phyloP scores from a whole-genome alignment of 1,140 invertebrate species.

The Listronotus oregonensis region DNA sequence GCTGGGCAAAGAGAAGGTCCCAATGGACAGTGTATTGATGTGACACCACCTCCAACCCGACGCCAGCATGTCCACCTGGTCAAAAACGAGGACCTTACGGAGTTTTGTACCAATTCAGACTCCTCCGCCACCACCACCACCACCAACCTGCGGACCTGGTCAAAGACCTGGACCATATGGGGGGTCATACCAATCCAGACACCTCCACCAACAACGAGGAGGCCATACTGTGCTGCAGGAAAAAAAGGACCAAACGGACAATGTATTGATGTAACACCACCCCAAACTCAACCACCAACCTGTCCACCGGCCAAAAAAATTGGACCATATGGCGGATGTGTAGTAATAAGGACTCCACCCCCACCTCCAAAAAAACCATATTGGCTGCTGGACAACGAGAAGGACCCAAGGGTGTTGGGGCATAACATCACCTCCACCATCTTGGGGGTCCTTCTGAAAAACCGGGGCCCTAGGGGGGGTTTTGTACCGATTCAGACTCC shows the following conservation, averaged over 20 bases:
- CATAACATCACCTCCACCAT: no score
- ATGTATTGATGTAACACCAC: slow-evolving; percentile 18
- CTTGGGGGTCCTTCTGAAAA: slow-evolving; percentile 28
- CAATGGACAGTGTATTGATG: slow-evolving; percentile 15
- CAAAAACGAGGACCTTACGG: slow-evolving; percentile 24
- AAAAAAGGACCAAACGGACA: slow-evolving; percentile 22
- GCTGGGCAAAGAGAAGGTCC: slow-evolving; percentile 15
- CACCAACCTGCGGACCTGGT: slow-evolving; percentile 17
- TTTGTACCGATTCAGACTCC: slow-evolving; percentile 22
- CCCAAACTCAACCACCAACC: slow-evolving; percentile 21
- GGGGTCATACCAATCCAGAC: slow-evolving; percentile 6
- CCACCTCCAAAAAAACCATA: slow-evolving; percentile 3
- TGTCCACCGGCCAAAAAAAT: background rate
- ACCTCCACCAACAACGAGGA: background rate
- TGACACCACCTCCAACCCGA: slow-evolving; percentile 14
- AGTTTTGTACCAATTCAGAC: slow-evolving; percentile 9
- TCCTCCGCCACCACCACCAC: slow-evolving; percentile 4
- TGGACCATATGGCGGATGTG: slow-evolving; percentile 20
- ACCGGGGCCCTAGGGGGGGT: slow-evolving; percentile 22
- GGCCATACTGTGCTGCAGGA: slow-evolving; percentile 35
- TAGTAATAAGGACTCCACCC: slow-evolving; percentile 6
- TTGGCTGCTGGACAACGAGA: slow-evolving; percentile 35
- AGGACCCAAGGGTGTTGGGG: slow-evolving; percentile 29
- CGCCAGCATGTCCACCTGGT: slow-evolving; percentile 21
- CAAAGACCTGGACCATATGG: slow-evolving; percentile 15